Evolutionary conservation across 2,888 invertebrate species (phyloP).

Genomic region (Harpalus rufipes): DNA sequence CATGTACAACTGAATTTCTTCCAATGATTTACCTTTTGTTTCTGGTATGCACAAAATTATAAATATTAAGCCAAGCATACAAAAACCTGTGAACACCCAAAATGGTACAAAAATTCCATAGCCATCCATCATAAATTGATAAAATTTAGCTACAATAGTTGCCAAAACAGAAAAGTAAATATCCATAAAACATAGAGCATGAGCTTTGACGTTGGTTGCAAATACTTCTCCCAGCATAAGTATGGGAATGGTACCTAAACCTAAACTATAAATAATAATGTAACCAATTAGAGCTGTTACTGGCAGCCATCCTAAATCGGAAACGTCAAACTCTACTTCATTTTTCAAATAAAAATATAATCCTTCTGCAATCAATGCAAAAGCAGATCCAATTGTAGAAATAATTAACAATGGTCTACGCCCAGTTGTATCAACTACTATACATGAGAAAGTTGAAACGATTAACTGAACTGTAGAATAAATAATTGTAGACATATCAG

Average conservation of each 20-base stretch:
- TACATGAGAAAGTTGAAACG: slow-evolving; percentile 79
- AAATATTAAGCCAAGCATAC: slow-evolving; percentile 81
- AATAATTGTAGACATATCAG: slow-evolving; percentile 81
- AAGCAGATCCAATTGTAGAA: slow-evolving; percentile 77
- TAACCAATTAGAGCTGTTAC: slow-evolving; percentile 77
- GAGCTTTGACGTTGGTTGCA: slow-evolving; percentile 79
- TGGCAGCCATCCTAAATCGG: slow-evolving; percentile 77
- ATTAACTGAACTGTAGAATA: slow-evolving; percentile 81
- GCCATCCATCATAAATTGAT: slow-evolving; percentile 79
- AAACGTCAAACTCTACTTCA: slow-evolving; percentile 72
- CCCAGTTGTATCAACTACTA: slow-evolving; percentile 83
- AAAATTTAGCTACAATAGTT: slow-evolving; percentile 77
- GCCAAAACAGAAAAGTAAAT: slow-evolving; percentile 78
- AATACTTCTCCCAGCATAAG: slow-evolving; percentile 79
- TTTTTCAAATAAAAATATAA: slow-evolving; percentile 78
- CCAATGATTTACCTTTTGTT: slow-evolving; percentile 85
- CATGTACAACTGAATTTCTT: slow-evolving; percentile 83
- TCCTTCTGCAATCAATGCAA: slow-evolving; percentile 76
- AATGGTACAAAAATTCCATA: slow-evolving; percentile 83
- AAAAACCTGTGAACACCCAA: slow-evolving; percentile 82
- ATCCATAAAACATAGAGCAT: slow-evolving; percentile 80
- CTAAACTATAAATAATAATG: slow-evolving; percentile 78
- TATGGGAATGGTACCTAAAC: slow-evolving; percentile 79
- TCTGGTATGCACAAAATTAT: slow-evolving; percentile 82
- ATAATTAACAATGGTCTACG: slow-evolving; percentile 82